Base-by-base conservation (phyloP, 2,888 invertebrate species). In the Epinotia bilunana region DNA sequence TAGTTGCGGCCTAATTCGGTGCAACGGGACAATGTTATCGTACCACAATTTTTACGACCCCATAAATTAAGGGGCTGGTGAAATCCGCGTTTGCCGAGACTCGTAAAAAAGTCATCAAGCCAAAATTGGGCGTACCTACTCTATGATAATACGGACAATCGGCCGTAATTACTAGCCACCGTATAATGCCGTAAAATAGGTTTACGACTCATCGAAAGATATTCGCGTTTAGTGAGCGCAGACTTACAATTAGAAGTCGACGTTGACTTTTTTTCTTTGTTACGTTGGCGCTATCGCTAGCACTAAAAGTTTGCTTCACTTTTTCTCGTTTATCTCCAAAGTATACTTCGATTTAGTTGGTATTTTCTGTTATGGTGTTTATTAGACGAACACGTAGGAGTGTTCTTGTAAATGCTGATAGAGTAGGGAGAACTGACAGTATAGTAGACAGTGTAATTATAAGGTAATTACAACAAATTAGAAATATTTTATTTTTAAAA, bases 61-160 rank as follows among this genome's bases (percentile, higher is more conserved):
- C 88, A 83, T 92, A 92, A 92, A 91, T 93, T 91, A 91, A 88
- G 84, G 62, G 61, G 23, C 39, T 65, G 65, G 64, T 61, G 60
- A 75, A 70, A 65, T 65, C 71, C 65, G 67, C 83, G 85, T 85
- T 87, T 88, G 88, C 90, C 87, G 87, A 87, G 88, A 89, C 89
- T 92, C 92, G 90, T 93, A 93, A 93, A 93, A 92, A 91, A 91
- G 90, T 90, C 91, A 88, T 92, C 92, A 91, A 90, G 85, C 81
- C 83, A 85, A 90, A 92, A 92, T 92, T 92, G 92, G 91, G 89
- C 90, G 87, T 88, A 88, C n/a, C n/a, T n/a, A n/a, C 90, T 92
- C 87, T 84, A 85, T 89, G 90, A 90, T 88, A 90, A 92, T 91
- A 90, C 91, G 86, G 87, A 88, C 90, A 88, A 90, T 90, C 89